Conservation (phyloP, 2,888 invertebrate species). For the Ennomos fuscantarius region DNA sequence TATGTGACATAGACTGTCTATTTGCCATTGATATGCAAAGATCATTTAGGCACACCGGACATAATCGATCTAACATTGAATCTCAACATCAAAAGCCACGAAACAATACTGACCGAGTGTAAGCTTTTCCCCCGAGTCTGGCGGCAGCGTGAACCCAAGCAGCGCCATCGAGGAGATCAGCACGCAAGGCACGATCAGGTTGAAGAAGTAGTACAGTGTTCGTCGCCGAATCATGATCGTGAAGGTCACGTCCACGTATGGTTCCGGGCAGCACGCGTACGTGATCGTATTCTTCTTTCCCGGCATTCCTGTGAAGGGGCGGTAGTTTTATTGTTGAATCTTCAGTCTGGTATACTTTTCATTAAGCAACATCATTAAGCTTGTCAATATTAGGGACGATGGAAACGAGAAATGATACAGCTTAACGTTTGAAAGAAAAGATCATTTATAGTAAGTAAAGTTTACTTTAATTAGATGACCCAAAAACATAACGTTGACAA, state of each 20-base stretch:
- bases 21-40: no score
- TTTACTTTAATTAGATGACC: no score
- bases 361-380: not conserved
- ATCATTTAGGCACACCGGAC: no score
- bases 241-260: constrained; percentile 98
- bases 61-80: no score
- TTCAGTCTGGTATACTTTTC: not conserved
- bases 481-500: no score
- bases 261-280: constrained; percentile 97
- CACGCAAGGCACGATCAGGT: constrained; percentile 99
- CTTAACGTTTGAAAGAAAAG: no score
- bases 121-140: constrained; percentile 98
- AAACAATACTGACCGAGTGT: constrained; percentile 91
- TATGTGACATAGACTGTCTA: no score
- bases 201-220: constrained; percentile 99
- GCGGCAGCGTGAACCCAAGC: constrained; percentile 98
- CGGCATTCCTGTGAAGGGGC: constrained; percentile 90
- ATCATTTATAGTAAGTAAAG: no score
- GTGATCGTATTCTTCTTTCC: constrained; percentile 95
- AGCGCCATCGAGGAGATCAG: constrained; percentile 99
- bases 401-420: no score
- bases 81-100: not conserved
- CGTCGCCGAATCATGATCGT: constrained; percentile 98
- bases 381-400: not conserved
- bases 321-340: not conserved